A percentile compares a stretch with the other conserved stretches of the same genome.
These are phyloP conservation scores for Stenchaetothrips biformis DNA, from an alignment of 2,888 invertebrate species.

Conservation along the genomic window DNA sequence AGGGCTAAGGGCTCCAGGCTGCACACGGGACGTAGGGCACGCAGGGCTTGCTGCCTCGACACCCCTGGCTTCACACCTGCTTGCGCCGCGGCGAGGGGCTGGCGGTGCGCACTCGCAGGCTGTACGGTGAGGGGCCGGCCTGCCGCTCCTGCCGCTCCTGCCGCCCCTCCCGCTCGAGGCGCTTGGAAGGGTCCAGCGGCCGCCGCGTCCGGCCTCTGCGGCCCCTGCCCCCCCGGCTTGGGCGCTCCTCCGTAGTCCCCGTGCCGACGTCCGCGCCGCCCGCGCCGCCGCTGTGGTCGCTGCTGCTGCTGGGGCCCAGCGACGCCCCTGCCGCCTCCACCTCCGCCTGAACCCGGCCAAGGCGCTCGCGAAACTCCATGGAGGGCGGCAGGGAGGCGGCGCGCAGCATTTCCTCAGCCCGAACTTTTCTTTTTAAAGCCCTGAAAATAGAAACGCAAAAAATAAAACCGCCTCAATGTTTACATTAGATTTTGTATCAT, in stretches of 20 bases:
- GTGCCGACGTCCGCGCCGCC: constrained; percentile 20
- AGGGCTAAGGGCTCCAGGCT: not conserved
- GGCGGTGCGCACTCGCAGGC: constrained; percentile 49
- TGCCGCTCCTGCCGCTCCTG: constrained; percentile 45
- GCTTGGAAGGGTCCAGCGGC: constrained; percentile 42
- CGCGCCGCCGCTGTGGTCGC: constrained; percentile 48
- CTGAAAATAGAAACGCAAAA: constrained; percentile 31
- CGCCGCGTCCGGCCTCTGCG: not conserved
- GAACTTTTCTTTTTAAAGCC: constrained; percentile 34
- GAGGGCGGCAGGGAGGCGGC: constrained; percentile 37
- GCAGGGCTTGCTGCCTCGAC: not conserved
- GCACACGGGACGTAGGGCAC: not conserved
- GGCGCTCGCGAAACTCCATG: constrained; percentile 36
- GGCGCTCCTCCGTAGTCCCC: not conserved
- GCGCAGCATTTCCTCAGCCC: constrained; percentile 36
- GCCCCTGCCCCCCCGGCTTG: not conserved
- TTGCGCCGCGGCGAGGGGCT: constrained; percentile 15
- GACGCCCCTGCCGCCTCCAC: constrained; percentile 11
- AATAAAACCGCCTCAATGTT: not conserved
- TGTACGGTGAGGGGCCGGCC: constrained; percentile 52
- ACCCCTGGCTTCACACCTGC: not conserved
- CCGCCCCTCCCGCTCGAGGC: constrained; percentile 45
- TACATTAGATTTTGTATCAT: not conserved
- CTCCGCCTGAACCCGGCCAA: constrained; percentile 29
- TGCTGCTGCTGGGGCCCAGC: constrained; percentile 6